These are phyloP conservation scores for Mirza zaza DNA, from an alignment of 2,113 vertebrate species.

Conservation along the genomic window DNA sequence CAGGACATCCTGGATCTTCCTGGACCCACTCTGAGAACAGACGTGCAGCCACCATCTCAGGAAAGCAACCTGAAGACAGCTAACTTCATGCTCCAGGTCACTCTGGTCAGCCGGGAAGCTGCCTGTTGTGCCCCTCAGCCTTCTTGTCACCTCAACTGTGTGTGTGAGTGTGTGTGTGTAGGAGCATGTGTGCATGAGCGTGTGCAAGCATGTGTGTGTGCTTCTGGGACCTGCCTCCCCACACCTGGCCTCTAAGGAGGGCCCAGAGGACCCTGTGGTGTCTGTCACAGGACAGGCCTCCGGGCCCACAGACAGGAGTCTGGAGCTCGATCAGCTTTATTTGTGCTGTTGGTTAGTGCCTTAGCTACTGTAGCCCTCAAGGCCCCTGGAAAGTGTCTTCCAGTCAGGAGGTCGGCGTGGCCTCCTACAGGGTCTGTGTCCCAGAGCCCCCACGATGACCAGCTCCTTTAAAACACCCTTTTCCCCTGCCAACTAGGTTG, in stretches of 20 bases:
- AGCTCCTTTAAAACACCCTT: background rate
- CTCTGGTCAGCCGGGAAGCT: background rate
- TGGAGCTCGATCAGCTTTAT: accelerated
- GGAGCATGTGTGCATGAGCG: background rate
- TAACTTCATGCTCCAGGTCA: background rate
- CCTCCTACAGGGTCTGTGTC: background rate
- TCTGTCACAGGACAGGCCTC: background rate
- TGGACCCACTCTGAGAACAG: background rate
- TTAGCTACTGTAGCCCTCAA: background rate
- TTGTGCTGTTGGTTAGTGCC: background rate
- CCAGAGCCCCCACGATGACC: background rate
- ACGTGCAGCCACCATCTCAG: background rate
- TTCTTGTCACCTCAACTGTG: background rate
- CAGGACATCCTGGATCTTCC: background rate
- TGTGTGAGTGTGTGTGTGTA: background rate
- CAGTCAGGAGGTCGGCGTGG: background rate
- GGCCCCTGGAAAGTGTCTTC: background rate
- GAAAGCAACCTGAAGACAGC: background rate
- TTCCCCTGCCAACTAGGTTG: background rate
- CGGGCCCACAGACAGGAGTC: background rate
- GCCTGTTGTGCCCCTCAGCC: background rate
- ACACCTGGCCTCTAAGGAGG: background rate
- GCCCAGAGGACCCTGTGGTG: too few species aligned
- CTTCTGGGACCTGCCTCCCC: background rate
- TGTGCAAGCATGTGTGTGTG: accelerated